Evolutionary conservation across 2,888 invertebrate species (phyloP).

Genomic region (Hofmannophila pseudospretella): DNA sequence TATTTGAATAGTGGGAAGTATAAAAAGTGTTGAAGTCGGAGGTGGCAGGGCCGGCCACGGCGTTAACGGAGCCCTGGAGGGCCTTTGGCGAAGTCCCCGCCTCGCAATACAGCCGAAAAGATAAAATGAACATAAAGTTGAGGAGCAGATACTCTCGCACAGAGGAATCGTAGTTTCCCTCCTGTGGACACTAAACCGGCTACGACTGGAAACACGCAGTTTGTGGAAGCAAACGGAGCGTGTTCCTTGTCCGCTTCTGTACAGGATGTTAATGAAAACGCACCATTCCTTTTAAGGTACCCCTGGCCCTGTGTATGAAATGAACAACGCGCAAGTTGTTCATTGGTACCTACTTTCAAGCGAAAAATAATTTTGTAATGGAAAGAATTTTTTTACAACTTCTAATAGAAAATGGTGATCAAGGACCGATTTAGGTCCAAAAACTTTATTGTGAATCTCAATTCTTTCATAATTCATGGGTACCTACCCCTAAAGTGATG

Average conservation of each 20-base stretch:
- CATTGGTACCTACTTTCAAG: too few species aligned
- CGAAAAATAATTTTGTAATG: too few species aligned
- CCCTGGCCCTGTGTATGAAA: slow-evolving; percentile 1
- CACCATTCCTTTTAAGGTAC: slow-evolving; percentile 7
- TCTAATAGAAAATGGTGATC: too few species aligned
- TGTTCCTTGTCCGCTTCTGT: slow-evolving; percentile 3
- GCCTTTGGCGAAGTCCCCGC: slow-evolving; percentile 66
- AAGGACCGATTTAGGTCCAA: too few species aligned
- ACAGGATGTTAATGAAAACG: too few species aligned
- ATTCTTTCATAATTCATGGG: too few species aligned
- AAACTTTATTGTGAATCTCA: too few species aligned
- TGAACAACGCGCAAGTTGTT: too few species aligned
- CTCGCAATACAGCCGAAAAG: slow-evolving; percentile 73
- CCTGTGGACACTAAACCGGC: slow-evolving; percentile 65
- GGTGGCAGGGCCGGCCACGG: slow-evolving; percentile 56
- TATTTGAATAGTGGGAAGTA: slow-evolving; percentile 68
- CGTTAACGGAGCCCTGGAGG: slow-evolving; percentile 73
- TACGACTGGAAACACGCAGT: slow-evolving; percentile 54
- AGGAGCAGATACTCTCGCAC: slow-evolving; percentile 71
- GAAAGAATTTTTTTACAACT: too few species aligned
- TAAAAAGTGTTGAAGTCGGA: slow-evolving; percentile 62
- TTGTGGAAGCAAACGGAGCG: slow-evolving; percentile 38
- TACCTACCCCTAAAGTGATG: too few species aligned
- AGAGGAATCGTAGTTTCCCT: slow-evolving; percentile 73
- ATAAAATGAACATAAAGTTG: slow-evolving; percentile 78